Evolutionary conservation across 2,888 invertebrate species (phyloP).

Genomic region (Hypomecis atomaria): DNA sequence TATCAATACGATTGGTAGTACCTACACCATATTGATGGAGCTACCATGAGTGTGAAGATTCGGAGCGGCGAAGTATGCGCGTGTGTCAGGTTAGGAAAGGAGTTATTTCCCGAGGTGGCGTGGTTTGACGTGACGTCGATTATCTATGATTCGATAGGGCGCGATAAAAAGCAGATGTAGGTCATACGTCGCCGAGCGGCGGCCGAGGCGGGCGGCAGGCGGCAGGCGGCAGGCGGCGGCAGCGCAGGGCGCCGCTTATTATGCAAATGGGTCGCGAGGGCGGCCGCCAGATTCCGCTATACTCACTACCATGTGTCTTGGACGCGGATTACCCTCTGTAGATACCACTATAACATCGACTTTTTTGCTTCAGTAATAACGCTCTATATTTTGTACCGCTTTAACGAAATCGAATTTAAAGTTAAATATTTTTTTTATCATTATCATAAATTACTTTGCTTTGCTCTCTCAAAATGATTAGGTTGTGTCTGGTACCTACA

Average conservation of each 20-base stretch:
- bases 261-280: conserved; percentile 70
- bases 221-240: conserved; percentile 40
- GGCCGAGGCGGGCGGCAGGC: conserved; percentile 18
- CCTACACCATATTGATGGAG: not conserved
- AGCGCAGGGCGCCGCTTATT: conserved; percentile 55
- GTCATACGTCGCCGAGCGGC: conserved; percentile 53
- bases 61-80: not conserved
- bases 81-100: not conserved
- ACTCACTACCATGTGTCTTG: not conserved
- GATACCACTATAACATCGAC: no score
- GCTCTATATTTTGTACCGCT: no score
- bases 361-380: no score
- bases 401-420: no score
- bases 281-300: not conserved
- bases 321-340: no score
- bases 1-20: not conserved
- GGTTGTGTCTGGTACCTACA: no score
- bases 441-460: no score
- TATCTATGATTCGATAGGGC: conserved; percentile 45
- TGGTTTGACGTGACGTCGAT: conserved; percentile 29
- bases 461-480: no score
- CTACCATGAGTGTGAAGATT: not conserved
- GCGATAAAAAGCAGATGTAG: conserved; percentile 59
- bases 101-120: conserved; percentile 5
- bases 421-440: no score